phyloP scores from a whole-genome alignment of 1,140 invertebrate species.

The Acromyrmex echinatior region DNA sequence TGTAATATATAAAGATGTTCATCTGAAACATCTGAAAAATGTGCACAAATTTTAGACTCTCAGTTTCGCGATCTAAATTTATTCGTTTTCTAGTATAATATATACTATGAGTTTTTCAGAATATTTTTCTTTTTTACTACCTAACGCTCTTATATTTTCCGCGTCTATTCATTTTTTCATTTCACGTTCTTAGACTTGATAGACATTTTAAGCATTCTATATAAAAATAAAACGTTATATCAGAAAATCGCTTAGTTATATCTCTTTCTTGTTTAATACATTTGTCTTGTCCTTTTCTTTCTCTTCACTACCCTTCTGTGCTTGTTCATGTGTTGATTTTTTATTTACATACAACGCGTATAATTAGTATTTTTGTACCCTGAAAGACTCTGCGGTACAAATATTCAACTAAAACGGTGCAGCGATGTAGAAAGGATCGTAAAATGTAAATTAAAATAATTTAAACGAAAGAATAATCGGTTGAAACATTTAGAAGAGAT shows the following conservation, averaged over 20 bases:
- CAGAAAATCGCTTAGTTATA: slow-evolving; percentile 79
- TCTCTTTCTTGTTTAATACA: slow-evolving; percentile 33
- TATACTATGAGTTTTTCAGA: slow-evolving; percentile 68
- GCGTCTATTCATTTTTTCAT: slow-evolving; percentile 46
- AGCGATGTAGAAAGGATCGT: not conserved
- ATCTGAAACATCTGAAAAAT: slow-evolving; percentile 81
- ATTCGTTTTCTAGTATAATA: slow-evolving; percentile 63
- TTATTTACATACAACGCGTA: slow-evolving; percentile 73
- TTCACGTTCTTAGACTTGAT: slow-evolving; percentile 72
- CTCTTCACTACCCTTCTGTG: slow-evolving; percentile 49
- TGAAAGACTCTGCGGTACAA: slow-evolving; percentile 78
- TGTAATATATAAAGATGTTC: not conserved
- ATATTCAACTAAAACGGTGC: slow-evolving; percentile 43
- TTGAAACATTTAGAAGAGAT: not conserved
- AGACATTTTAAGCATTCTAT: slow-evolving; percentile 81
- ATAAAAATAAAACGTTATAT: slow-evolving; percentile 86
- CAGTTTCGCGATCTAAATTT: slow-evolving; percentile 79
- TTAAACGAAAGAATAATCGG: slow-evolving; percentile 28
- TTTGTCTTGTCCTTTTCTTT: slow-evolving; percentile 34
- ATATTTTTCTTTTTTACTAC: slow-evolving; percentile 57
- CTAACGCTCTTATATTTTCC: not conserved
- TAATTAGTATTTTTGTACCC: slow-evolving; percentile 74
- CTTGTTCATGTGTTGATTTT: slow-evolving; percentile 49
- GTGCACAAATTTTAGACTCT: slow-evolving; percentile 79
- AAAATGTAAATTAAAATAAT: not conserved